Conservation (phyloP, 1,140 invertebrate genomes). For the Drosophila setifemur region DNA sequence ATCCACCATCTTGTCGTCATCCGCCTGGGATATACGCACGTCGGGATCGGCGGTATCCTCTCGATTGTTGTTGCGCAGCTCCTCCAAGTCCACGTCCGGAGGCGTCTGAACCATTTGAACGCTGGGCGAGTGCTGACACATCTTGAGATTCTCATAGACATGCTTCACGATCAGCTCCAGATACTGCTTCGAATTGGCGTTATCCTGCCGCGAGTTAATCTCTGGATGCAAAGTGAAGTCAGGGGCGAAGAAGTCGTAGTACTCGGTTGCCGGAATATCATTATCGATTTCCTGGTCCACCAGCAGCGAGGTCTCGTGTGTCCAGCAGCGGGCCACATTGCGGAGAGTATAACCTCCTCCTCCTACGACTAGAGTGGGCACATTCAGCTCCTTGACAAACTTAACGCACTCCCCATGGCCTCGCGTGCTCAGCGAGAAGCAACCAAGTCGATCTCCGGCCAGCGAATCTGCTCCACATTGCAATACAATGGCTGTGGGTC, state of each 20-base stretch:
- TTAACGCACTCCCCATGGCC: conserved; percentile 98
- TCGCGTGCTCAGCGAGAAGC: conserved; percentile 84
- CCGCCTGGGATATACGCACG: conserved; percentile 89
- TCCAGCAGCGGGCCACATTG: conserved; percentile 99
- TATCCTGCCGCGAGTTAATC: conserved; percentile 90
- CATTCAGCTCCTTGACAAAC: conserved; percentile 96
- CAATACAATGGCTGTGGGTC: conserved; percentile 97
- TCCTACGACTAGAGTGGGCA: conserved; percentile 97
- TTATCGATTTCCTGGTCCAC: conserved; percentile 95
- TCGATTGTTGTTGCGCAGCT: conserved; percentile 86
- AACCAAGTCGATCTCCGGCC: conserved; percentile 93
- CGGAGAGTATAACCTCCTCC: conserved; percentile 93
- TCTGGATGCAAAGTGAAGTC: conserved; percentile 97
- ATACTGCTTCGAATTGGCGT: conserved; percentile 96
- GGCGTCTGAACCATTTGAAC: conserved; percentile 97
- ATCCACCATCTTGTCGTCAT: conserved; percentile 93
- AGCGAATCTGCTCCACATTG: conserved; percentile 99
- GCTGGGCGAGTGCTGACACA: conserved; percentile 93
- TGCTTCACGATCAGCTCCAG: conserved; percentile 93
- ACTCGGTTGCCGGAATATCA: conserved; percentile 96
- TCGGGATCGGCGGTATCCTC: conserved; percentile 93
- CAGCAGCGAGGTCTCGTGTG: conserved; percentile 97
- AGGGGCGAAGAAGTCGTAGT: conserved; percentile 97
- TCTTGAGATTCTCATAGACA: conserved; percentile 93
- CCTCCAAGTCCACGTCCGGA: conserved; percentile 87